These are phyloP conservation scores for Saxicola maurus DNA, from an alignment of 2,797 vertebrate species.

Conservation along the genomic window DNA sequence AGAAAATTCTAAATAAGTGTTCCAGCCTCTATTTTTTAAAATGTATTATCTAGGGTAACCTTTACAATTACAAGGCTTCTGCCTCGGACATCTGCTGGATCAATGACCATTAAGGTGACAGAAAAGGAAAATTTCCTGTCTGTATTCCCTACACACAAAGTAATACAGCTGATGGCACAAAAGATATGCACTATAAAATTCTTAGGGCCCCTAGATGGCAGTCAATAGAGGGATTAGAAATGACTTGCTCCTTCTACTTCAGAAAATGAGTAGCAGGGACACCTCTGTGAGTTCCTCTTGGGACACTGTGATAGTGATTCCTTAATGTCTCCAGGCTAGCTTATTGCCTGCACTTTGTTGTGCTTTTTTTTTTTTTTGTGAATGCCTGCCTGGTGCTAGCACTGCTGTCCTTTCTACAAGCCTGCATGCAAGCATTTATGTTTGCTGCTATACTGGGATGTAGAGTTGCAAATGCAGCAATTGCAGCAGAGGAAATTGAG, in stretches of 20 bases:
- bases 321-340: neutral
- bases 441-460: neutral
- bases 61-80: neutral
- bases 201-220: slow-evolving; percentile 57
- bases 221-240: slow-evolving; percentile 55
- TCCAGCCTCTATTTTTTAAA: neutral
- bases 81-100: neutral
- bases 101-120: neutral
- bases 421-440: neutral
- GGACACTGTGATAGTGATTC: neutral
- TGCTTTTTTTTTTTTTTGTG: neutral
- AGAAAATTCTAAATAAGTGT: neutral
- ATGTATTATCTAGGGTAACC: neutral
- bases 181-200: slow-evolving; percentile 26
- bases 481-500: neutral
- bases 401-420: accelerated
- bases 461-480: neutral
- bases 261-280: neutral
- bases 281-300: neutral
- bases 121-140: neutral
- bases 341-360: neutral
- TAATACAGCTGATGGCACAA: neutral
- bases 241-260: neutral
- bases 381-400: neutral
- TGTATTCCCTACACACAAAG: neutral